Evolutionary conservation across 2,797 vertebrate species (phyloP).

Genomic region (Florisuga fusca): DNA sequence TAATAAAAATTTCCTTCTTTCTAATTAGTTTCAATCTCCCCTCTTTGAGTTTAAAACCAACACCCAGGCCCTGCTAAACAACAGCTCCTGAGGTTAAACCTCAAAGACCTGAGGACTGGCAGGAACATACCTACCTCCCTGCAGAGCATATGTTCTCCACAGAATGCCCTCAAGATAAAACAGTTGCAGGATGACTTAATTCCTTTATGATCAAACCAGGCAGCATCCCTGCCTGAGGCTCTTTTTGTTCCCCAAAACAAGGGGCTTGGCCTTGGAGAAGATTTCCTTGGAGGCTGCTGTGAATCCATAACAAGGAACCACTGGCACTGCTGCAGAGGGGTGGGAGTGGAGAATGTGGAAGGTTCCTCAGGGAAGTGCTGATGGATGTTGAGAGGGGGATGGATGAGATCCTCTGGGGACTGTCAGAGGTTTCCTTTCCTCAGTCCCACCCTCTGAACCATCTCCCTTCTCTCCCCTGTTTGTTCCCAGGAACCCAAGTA

Average conservation of each 20-base stretch:
- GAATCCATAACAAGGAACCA: background rate
- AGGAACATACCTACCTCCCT: background rate
- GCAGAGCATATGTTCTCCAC: background rate
- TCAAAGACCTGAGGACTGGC: background rate
- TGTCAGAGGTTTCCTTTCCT: background rate
- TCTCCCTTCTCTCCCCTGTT: background rate
- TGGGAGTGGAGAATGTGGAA: background rate
- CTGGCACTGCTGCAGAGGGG: accelerated
- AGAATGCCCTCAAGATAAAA: background rate
- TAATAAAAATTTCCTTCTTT: too few relatives aligned
- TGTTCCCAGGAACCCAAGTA: slow-evolving; percentile 6
- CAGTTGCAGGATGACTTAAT: background rate
- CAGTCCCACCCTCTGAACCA: background rate
- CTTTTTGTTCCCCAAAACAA: background rate
- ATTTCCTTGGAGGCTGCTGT: too few relatives aligned
- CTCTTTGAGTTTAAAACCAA: too few relatives aligned
- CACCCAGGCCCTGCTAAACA: too few relatives aligned
- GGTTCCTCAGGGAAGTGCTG: background rate
- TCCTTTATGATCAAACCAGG: background rate
- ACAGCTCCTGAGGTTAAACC: background rate
- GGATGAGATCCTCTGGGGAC: background rate
- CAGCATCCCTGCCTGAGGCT: background rate
- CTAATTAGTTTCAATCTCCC: too few relatives aligned
- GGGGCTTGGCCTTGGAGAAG: background rate
- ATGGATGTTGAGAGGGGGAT: background rate